Conservation (phyloP, 2,113 vertebrate species). For the Pangasianodon hypophthalmus region DNA sequence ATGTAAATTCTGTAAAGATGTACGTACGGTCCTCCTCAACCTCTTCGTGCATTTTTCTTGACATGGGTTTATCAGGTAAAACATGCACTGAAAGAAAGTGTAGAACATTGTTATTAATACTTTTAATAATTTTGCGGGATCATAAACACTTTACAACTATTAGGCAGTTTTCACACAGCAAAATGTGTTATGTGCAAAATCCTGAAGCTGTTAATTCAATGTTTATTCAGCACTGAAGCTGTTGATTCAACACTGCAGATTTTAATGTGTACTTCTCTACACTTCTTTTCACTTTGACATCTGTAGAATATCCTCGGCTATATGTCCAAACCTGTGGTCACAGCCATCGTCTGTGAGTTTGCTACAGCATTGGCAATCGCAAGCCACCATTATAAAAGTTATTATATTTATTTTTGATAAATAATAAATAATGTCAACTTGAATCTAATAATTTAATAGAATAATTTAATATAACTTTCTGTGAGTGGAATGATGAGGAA, state of each 20-base stretch:
- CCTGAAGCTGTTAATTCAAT: neutral
- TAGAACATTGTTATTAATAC: neutral
- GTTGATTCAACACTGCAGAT: neutral
- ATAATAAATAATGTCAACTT: too few relatives aligned
- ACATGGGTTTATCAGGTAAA: constrained; percentile 82
- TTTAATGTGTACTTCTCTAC: neutral
- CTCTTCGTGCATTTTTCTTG: constrained; percentile 69
- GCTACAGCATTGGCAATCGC: neutral
- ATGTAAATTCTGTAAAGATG: neutral
- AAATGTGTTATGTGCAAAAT: too few relatives aligned
- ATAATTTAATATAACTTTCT: neutral
- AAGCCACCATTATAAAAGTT: neutral
- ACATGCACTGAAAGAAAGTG: constrained; percentile 72
- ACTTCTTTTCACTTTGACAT: neutral
- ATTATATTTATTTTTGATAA: neutral
- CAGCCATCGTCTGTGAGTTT: neutral
- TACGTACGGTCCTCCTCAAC: constrained; percentile 79
- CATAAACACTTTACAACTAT: neutral
- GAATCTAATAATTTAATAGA: neutral
- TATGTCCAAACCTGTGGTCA: neutral
- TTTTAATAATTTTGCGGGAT: neutral
- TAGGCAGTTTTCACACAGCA: neutral
- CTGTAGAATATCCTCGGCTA: neutral
- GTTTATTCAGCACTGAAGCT: neutral
- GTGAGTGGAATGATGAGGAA: neutral